phyloP scores from a whole-genome alignment of 2,113 vertebrate species.

The Psettodes erumei region DNA sequence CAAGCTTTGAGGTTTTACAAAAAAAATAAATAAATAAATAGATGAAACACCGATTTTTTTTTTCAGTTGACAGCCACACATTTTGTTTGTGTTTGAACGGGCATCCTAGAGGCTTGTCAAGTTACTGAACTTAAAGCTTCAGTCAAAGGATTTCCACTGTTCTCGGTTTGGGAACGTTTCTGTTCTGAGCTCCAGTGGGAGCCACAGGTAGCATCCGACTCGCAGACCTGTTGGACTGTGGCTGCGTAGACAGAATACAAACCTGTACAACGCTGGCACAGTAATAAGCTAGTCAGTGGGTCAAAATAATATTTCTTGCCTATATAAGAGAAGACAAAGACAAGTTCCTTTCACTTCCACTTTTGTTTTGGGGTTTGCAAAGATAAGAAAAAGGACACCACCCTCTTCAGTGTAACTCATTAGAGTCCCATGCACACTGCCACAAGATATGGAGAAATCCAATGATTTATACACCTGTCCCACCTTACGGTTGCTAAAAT shows the following conservation, averaged over 20 bases:
- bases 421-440: too few species aligned
- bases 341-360: background rate
- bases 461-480: too few species aligned
- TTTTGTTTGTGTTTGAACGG: slow-evolving; percentile 41
- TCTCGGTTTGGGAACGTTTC: slow-evolving; percentile 23
- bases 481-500: too few species aligned
- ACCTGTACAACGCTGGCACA: background rate
- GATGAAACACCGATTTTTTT: background rate
- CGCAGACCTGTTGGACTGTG: slow-evolving; percentile 26
- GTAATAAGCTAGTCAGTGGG: background rate
- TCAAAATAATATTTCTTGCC: background rate
- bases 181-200: slow-evolving; percentile 22
- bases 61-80: slow-evolving; percentile 39
- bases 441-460: too few species aligned
- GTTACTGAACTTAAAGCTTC: slow-evolving; percentile 25
- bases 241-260: background rate
- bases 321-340: background rate
- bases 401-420: too few species aligned
- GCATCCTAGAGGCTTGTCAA: slow-evolving; percentile 26
- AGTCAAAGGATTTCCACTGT: slow-evolving; percentile 18
- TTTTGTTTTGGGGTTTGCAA: background rate
- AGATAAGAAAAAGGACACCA: too few species aligned
- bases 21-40: slow-evolving; percentile 1
- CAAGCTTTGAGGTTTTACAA: slow-evolving; percentile 28
- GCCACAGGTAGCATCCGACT: slow-evolving; percentile 41